Evolutionary conservation across 23 tunicate species (phyloP), one percentile per base, ranked within the genome.

Genomic region (Clavelina lepadiformis): DNA sequence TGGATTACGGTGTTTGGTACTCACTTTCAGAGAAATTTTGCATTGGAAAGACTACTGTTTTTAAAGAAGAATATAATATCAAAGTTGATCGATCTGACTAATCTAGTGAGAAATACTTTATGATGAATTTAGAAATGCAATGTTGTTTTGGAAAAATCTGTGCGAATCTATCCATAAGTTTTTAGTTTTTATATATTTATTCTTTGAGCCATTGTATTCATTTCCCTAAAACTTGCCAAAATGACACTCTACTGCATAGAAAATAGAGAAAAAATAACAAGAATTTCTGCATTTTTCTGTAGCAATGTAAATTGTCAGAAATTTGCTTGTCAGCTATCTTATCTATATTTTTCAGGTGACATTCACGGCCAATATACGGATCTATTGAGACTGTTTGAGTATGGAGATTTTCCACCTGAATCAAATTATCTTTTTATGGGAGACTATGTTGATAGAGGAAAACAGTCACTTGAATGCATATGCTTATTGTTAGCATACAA

Each of bases 391-490:
- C 50, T 94, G 20, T 94, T 94, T 65, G 99, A 94, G 46, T 94
- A 94, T 56, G 99, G 99, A 3, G 99, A 82, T 57, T 94, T 94
- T 61, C 99, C 99, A 1, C 99, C 99, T 2, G 91, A 94, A 27
- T 77, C 99, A 20, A 94, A 94, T 58, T 94, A 94, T 58, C 77
- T 94, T 11, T 94, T 94, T 47, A 77, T 94, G 51, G 99, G 99
- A 29, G 99, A 94, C 38, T 94, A 94, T 47, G 99, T 94, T 8
- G 99, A 94, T 38, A 50, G 99, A 37, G 99, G 99, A 47, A 94
- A 94, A 53, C 99, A 94, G 57, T 94, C 99, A 5, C 63, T 94
- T 33, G 99, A 94, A 67, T 94, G 96, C 44, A 94, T 94, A 20
- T 94, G 99, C 38, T 52, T 94, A 35, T 72, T 94, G 50, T 81